Conservation (phyloP, 2,888 invertebrate genomes). For the Petrolisthes manimaculis region DNA sequence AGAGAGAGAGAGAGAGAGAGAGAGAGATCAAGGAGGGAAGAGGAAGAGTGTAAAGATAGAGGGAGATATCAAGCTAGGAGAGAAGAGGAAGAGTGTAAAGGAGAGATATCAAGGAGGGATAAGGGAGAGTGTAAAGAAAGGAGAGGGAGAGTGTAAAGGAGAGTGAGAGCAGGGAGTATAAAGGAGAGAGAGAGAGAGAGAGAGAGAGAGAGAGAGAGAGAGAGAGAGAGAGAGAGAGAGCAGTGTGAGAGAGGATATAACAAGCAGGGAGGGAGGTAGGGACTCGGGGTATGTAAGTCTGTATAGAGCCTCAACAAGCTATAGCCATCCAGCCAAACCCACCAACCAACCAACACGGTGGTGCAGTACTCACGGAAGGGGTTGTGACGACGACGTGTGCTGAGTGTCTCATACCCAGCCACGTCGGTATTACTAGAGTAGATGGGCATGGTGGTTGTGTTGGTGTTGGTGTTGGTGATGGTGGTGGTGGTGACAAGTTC, state of each 20-base stretch:
- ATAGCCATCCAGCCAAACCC: background rate
- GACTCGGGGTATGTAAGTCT: background rate
- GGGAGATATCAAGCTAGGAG: no score
- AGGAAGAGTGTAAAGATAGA: background rate
- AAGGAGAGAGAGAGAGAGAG: background rate
- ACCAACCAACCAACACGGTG: background rate
- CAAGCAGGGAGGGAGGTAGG: background rate
- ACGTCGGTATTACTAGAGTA: conserved; percentile 54
- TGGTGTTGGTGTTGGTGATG: background rate
- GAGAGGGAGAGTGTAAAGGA: background rate
- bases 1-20: background rate
- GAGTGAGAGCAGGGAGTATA: background rate
- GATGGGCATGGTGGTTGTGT: conserved; percentile 57
- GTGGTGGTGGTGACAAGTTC: background rate
- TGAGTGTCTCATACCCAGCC: conserved; percentile 61
- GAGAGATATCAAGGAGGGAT: background rate
- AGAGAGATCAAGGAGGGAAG: background rate
- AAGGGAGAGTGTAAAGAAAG: background rate
- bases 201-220: background rate
- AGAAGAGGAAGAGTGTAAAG: no score
- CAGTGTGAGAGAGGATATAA: background rate
- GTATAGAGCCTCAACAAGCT: background rate
- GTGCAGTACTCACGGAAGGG: conserved; percentile 53
- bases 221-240: background rate
- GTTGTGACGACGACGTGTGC: conserved; percentile 48